These are phyloP conservation scores for Leptoclinus maculatus DNA, from an alignment of 2,797 vertebrate species.

Conservation along the genomic window DNA sequence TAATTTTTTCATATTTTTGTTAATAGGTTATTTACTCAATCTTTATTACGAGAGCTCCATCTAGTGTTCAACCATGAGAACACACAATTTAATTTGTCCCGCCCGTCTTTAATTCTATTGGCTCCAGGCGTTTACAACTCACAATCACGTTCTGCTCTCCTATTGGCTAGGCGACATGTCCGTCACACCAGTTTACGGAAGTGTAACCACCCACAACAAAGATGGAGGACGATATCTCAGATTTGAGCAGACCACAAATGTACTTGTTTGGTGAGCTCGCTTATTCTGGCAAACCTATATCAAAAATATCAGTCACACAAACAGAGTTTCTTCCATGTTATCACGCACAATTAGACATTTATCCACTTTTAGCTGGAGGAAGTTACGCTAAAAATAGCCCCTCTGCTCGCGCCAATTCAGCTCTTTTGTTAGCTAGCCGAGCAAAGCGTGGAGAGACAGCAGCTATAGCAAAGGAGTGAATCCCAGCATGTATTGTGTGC, in stretches of 20 bases:
- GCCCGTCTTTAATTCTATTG: constrained; percentile 54
- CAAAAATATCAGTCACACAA: constrained; percentile 23
- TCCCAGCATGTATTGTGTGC: background rate
- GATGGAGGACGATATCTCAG: constrained; percentile 84
- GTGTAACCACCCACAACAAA: constrained; percentile 64
- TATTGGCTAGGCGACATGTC: constrained; percentile 62
- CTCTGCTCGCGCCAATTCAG: constrained; percentile 63
- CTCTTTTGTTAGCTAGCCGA: constrained; percentile 73
- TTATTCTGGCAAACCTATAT: constrained; percentile 7
- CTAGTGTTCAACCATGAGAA: constrained; percentile 50
- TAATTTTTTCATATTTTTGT: background rate
- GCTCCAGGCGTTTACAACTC: fast-evolving
- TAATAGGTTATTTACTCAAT: background rate
- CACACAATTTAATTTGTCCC: background rate
- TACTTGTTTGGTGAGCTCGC: constrained; percentile 86
- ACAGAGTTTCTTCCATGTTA: background rate
- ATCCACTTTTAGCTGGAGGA: background rate
- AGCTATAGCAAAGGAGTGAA: background rate
- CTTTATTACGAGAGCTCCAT: constrained; percentile 46
- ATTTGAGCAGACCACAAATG: constrained; percentile 84
- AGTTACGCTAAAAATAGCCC: background rate
- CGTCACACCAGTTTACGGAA: constrained; percentile 61
- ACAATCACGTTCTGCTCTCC: fast-evolving
- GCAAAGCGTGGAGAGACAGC: background rate
- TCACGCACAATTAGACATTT: background rate